Base-by-base conservation (phyloP, 2,113 vertebrate species). In the Caretta caretta region DNA sequence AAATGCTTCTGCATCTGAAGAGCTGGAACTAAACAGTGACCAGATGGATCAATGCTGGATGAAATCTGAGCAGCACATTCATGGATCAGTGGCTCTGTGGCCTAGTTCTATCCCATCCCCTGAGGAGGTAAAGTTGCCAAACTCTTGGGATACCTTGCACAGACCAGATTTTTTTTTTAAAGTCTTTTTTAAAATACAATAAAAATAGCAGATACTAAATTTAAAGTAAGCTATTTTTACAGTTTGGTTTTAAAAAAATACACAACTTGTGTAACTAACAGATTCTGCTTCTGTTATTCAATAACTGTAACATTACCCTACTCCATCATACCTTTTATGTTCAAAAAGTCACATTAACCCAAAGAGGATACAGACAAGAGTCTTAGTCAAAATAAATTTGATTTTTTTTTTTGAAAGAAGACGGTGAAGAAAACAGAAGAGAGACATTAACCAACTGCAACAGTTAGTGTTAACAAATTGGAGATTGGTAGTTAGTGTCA, bases 241-340 rank as follows among this genome's bases (percentile, higher is more conserved):
- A 4, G 2, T 84, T 86, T 87, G 27, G 50, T 78, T 95, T 92
- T 65, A 88, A 84, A 88, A 42, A 89, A 38, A 16, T 54, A 83
- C 57, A 2, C 10, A 82, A 51, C 5, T 53, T n/a, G 46, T 78
- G 3, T 49, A 78, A 90, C 31, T 49, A 80, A 91, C 46, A 62
- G 51, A 83, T 76, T 89, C n/a, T 75, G 69, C 81, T 93, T 59
- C 78, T 94, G 56, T 35, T 51, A 17, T 17, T 84, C 80, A 86
- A 87, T 90, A 93, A 92, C 51, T 29, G 35, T 96, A 65, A n/a
- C 46, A 84, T 91, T 96, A 96, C 87, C 83, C 57, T 35, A 17
- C 82, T 94, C n/a, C 42, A 76, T 96, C 79, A 92, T 84, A 82
- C 69, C 93, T 97, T 97, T 98, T 96, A 87, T 92, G 96, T 94